These are phyloP conservation scores for Drosophila funebris DNA, from an alignment of 1,140 invertebrate genomes.

Conservation along the genomic window DNA sequence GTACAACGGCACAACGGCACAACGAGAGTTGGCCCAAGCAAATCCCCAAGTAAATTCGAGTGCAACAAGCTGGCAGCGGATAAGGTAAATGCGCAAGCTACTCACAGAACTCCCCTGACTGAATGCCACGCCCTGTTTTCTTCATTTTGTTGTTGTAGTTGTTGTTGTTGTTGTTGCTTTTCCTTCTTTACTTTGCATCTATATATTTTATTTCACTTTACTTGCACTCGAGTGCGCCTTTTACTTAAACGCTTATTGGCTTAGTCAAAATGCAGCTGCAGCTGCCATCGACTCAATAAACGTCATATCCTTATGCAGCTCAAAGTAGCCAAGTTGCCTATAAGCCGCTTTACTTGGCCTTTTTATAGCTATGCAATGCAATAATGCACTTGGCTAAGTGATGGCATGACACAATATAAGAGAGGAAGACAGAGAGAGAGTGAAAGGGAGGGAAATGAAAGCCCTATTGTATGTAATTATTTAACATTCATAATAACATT, in stretches of 20 bases:
- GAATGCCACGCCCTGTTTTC: not conserved
- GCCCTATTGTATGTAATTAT: too few relatives aligned
- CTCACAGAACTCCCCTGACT: not conserved
- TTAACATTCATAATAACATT: too few relatives aligned
- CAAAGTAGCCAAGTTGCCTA: slow-evolving; percentile 1
- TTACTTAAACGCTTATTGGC: slow-evolving; percentile 75
- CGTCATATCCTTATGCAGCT: slow-evolving; percentile 42
- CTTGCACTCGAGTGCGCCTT: slow-evolving; percentile 44
- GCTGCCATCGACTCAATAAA: slow-evolving; percentile 69
- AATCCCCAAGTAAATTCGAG: slow-evolving; percentile 57
- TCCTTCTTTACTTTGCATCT: not conserved
- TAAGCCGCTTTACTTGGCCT: slow-evolving; percentile 58
- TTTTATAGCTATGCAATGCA: not conserved
- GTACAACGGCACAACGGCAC: too few relatives aligned
- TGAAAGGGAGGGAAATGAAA: not conserved
- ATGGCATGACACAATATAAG: slow-evolving; percentile 31
- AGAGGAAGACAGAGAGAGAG: slow-evolving; percentile 9
- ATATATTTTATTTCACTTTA: slow-evolving; percentile 49
- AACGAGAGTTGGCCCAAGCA: slow-evolving; percentile 2
- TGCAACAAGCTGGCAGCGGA: slow-evolving; percentile 53
- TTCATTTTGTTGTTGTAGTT: too few relatives aligned
- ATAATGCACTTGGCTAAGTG: slow-evolving; percentile 3
- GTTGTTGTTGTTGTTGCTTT: too few relatives aligned
- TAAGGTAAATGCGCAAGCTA: slow-evolving; percentile 36
- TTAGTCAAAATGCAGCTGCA: slow-evolving; percentile 69